These are phyloP conservation scores for Ormyrus rosae DNA, from an alignment of 2,888 invertebrate genomes.

Conservation along the genomic window DNA sequence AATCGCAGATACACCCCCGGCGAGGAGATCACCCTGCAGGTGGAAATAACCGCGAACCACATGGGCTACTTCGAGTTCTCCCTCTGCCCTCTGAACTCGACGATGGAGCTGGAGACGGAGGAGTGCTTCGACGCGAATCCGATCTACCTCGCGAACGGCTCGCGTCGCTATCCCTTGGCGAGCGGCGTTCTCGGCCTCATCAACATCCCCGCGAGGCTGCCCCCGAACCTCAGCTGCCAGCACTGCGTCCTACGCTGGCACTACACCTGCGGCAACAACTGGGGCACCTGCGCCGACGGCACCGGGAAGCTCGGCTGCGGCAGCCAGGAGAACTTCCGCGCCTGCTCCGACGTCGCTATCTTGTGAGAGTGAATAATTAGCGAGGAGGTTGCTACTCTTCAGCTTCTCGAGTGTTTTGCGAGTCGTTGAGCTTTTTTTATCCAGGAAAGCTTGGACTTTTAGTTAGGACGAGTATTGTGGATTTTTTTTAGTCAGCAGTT, in stretches of 20 bases:
- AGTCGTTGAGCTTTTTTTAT: no score
- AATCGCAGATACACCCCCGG: slow-evolving; percentile 68
- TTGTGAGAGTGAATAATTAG: neutral
- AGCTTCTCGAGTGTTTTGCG: no score
- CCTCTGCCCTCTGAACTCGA: slow-evolving; percentile 76
- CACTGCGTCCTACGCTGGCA: slow-evolving; percentile 80
- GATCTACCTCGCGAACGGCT: slow-evolving; percentile 70
- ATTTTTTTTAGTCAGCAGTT: no score
- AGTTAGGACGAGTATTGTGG: no score
- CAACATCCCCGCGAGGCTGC: slow-evolving; percentile 71
- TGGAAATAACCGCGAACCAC: slow-evolving; percentile 76
- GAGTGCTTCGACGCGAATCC: slow-evolving; percentile 76
- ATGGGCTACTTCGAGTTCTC: slow-evolving; percentile 76
- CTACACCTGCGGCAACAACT: slow-evolving; percentile 77
- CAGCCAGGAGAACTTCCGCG: slow-evolving; percentile 77
- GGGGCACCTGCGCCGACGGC: slow-evolving; percentile 76
- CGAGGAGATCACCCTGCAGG: slow-evolving; percentile 66
- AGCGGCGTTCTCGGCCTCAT: slow-evolving; percentile 61
- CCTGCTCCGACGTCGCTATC: slow-evolving; percentile 77
- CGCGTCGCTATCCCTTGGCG: slow-evolving; percentile 63
- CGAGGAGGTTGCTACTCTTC: no score
- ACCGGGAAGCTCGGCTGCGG: slow-evolving; percentile 76
- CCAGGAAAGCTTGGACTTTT: no score
- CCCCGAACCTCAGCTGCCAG: slow-evolving; percentile 75
- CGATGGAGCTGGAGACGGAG: slow-evolving; percentile 76